Conservation (phyloP, 2,888 invertebrate genomes). For the Orthonychiurus folsomi region DNA sequence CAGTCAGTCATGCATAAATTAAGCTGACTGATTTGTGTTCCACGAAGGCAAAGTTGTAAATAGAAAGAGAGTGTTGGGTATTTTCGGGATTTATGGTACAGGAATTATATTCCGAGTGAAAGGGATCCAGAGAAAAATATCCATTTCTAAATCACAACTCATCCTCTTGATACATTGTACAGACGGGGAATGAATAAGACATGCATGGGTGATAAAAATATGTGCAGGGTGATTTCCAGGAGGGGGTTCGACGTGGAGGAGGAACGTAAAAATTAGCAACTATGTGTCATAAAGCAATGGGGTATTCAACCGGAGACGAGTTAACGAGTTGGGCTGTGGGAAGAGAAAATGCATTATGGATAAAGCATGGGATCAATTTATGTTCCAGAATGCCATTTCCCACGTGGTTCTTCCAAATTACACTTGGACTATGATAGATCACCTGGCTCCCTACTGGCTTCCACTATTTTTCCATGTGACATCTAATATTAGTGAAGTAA, state of each 20-base stretch:
- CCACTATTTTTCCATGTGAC: constrained; percentile 14
- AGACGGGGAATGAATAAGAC: too few relatives aligned
- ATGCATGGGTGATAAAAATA: too few relatives aligned
- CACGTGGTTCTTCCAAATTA: constrained; percentile 13
- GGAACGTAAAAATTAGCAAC: constrained; percentile 1
- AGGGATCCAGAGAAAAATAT: too few relatives aligned
- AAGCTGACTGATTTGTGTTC: background rate
- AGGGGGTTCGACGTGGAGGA: background rate
- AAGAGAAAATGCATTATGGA: background rate
- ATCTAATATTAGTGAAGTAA: background rate
- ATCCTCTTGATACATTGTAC: too few relatives aligned
- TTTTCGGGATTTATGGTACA: too few relatives aligned
- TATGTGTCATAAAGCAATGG: background rate
- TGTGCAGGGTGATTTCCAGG: too few relatives aligned
- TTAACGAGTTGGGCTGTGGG: background rate
- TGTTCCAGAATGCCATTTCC: background rate
- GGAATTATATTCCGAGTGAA: too few relatives aligned
- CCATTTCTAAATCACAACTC: too few relatives aligned
- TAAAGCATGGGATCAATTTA: constrained; percentile 1
- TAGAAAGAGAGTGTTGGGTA: background rate
- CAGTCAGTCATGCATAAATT: background rate
- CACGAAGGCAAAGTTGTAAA: background rate
- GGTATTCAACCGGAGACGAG: background rate
- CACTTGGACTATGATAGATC: constrained; percentile 16
- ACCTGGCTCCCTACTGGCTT: constrained; percentile 14